phyloP scores from a whole-genome alignment of 2,113 vertebrate species.

The Cyrtonyx montezumae region DNA sequence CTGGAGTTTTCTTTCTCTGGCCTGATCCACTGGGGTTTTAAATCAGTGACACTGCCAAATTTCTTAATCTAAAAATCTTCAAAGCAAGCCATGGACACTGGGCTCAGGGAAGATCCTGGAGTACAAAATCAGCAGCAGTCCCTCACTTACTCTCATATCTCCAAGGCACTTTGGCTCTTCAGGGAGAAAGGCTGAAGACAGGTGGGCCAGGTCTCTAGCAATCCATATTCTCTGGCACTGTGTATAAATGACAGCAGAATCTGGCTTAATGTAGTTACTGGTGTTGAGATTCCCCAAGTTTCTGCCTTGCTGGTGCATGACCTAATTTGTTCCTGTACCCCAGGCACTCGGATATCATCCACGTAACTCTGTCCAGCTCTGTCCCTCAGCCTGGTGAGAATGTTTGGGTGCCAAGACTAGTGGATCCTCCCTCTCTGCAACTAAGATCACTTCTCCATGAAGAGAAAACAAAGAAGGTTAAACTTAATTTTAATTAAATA shows the following conservation, averaged over 20 bases:
- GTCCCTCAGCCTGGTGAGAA: background rate
- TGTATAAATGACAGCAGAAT: background rate
- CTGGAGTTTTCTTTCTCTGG: background rate
- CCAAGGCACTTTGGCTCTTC: background rate
- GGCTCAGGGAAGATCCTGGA: background rate
- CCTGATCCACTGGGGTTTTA: background rate
- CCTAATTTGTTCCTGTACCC: background rate
- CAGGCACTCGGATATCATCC: background rate
- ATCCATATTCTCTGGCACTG: background rate
- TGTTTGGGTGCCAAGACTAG: background rate
- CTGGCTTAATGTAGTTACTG: background rate
- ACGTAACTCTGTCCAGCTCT: accelerated
- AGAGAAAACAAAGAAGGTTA: conserved; percentile 35
- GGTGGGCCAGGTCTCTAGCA: background rate
- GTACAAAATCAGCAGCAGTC: background rate
- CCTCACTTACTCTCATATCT: background rate
- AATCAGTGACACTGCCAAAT: background rate
- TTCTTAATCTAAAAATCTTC: background rate
- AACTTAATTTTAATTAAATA: conserved; percentile 60
- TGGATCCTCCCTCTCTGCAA: background rate
- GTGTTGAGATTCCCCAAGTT: background rate
- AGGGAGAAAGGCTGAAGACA: background rate
- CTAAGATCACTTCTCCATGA: background rate
- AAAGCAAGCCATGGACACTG: background rate
- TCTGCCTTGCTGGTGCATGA: background rate